phyloP scores from a whole-genome alignment of 1,140 invertebrate genomes.

The Spodoptera litura region DNA sequence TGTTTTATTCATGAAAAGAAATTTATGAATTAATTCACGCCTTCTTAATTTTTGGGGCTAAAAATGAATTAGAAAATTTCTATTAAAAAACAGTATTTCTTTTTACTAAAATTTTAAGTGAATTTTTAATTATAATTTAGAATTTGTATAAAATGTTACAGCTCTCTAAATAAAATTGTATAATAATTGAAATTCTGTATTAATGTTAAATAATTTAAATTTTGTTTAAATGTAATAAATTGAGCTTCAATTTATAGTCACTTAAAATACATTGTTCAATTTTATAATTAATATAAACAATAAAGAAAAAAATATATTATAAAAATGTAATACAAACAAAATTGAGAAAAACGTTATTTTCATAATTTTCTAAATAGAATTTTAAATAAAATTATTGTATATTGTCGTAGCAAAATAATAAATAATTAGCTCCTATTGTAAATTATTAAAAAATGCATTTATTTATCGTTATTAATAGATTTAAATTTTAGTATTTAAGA shows the following conservation, averaged over 20 bases:
- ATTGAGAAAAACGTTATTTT: not conserved
- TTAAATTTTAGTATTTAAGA: conserved; percentile 55
- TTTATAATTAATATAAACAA: too few relatives aligned
- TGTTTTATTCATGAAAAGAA: too few relatives aligned
- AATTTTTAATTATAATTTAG: not conserved
- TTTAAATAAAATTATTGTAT: conserved; percentile 49
- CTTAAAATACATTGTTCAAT: too few relatives aligned
- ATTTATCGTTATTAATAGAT: conserved; percentile 56
- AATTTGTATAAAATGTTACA: not conserved
- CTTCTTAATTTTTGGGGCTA: too few relatives aligned
- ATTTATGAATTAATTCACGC: too few relatives aligned
- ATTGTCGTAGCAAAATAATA: conserved; percentile 46
- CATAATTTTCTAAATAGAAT: not conserved
- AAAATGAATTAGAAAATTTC: too few relatives aligned
- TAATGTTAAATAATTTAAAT: conserved; percentile 1
- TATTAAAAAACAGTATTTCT: too few relatives aligned
- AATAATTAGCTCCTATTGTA: conserved; percentile 41
- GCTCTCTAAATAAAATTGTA: not conserved
- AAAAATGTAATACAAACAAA: not conserved
- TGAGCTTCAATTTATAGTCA: not conserved
- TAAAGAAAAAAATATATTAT: too few relatives aligned
- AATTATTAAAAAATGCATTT: conserved; percentile 59
- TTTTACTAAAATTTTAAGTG: too few relatives aligned
- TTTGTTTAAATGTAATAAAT: not conserved
- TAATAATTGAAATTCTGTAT: not conserved